Base-by-base conservation (phyloP, 2,888 invertebrate species). In the Lithophane semibrunnea region DNA sequence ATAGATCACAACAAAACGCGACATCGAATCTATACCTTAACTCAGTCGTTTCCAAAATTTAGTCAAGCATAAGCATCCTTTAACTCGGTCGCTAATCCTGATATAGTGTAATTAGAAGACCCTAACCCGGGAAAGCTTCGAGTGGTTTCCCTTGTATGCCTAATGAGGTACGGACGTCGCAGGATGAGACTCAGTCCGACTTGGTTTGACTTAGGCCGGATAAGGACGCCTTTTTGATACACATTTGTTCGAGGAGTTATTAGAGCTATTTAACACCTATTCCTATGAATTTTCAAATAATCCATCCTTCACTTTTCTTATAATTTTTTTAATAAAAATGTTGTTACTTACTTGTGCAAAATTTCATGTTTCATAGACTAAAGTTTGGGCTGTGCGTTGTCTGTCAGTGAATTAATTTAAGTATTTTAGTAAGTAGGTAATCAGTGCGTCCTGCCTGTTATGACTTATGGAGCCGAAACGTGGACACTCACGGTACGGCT, bases 121-220 rank as follows among this genome's bases (percentile, higher is more conserved):
- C 74, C 75, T 71, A 47, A 78, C 77, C 73, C 82, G 78, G 54
- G 67, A 24, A 42, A 72, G 75, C 80, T 84, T 84, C 86, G 88
- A 92, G 90, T 90, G 91, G 90, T 85, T 88, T 90, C 86, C 71
- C 86, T 80, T 90, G 90, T 89, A 89, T 85, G 83, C 86, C 87
- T 88, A 91, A 90, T 90, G 88, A 90, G 86, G 78, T 85, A 80
- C 85, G 86, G 89, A 84, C 82, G 79, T 68, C 79, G 69, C 64
- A 79, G 68, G 52, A 54, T 37, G 54, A 58, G 63, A 44, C 44
- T 60, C 21, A 24, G n/a, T 9, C 24, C n/a, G 58, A 58, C 37
- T 64, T 76, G 72, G 21, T 47, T 69, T 63, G 58, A 74, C 68
- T 85, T 73, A 52, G 52, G 74, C 80, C 80, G 37, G 42, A 77